Base-by-base conservation (phyloP, 2,888 invertebrate species). In the Cyclophora punctaria region DNA sequence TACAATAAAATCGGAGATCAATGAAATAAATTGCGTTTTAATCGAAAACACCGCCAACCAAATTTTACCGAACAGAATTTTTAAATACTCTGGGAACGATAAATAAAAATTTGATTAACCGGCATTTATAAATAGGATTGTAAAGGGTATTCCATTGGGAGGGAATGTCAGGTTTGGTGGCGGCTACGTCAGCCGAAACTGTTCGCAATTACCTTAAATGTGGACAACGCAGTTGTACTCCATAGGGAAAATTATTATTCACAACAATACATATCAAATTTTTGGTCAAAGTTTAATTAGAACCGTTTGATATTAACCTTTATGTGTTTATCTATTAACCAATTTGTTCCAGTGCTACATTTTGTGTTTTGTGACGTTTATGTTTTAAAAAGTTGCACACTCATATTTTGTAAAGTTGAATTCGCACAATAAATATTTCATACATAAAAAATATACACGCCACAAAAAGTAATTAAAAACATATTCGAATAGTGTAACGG, bases 171-270 rank as follows among this genome's bases (percentile, higher is more conserved):
- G 83, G 77, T 79, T 77, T 75, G 69, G 78, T 73, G 75, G 70
- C 75, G 73, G 80, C 80, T 74, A 81, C 78, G 86, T 84, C 86
- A 85, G 83, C 83, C 69, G 77, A 78, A 86, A 87, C 83, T 80
- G 83, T 73, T 80, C 73, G 80, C 83, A 87, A 88, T 88, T 87
- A 88, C 82, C 84, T 84, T 85, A 83, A 88, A 88, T 83, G 83
- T 87, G 84, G 85, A 84, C 86, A 87, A 83, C 83, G 76, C 80
- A 79, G 75, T 37, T 78, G 70, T 71, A 75, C 62, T 82, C 85
- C 81, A 63, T 64, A 58, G 84, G 86, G 88, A 83, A 78, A 80
- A 83, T 83, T 81, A 84, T 82, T 83, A 87, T 87, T 86, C 80
- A 79, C 75, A 76, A 80, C 81, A 37, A 37, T 37, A 37, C 37